Conservation (phyloP, 2,113 vertebrate genomes). For the Pipa parva region DNA sequence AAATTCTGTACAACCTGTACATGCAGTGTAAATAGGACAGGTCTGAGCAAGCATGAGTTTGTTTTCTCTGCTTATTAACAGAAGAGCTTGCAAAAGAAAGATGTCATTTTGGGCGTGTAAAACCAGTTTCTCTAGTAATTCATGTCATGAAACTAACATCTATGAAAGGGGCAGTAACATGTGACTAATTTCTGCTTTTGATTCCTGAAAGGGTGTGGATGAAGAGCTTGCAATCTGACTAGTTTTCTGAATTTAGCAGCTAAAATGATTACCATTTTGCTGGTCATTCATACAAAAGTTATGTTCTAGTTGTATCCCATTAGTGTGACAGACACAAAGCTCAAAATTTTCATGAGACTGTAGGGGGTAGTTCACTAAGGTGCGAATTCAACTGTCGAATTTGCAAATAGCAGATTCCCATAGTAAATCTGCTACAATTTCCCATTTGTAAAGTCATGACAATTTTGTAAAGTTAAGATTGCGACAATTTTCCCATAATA, state of each 20-base stretch:
- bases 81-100: conserved; percentile 51
- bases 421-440: no score
- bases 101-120: conserved; percentile 61
- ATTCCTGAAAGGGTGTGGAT: conserved; percentile 9
- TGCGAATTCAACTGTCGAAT: no score
- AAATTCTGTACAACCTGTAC: conserved; percentile 11
- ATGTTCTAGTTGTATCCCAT: no score
- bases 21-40: conserved; percentile 51
- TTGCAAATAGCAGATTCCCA: no score
- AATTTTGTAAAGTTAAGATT: no score
- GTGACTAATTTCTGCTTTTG: conserved; percentile 6
- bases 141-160: conserved; percentile 33
- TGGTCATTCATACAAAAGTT: background rate
- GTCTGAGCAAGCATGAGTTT: conserved; percentile 52
- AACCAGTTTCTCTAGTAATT: conserved; percentile 66
- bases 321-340: no score
- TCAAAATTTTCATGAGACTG: no score
- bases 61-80: conserved; percentile 49
- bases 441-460: no score
- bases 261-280: background rate
- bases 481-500: no score
- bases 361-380: no score
- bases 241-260: background rate
- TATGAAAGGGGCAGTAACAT: conserved; percentile 23
- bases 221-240: background rate